Conservation (phyloP, 1,140 invertebrate species). For the Drosophila lini region DNA sequence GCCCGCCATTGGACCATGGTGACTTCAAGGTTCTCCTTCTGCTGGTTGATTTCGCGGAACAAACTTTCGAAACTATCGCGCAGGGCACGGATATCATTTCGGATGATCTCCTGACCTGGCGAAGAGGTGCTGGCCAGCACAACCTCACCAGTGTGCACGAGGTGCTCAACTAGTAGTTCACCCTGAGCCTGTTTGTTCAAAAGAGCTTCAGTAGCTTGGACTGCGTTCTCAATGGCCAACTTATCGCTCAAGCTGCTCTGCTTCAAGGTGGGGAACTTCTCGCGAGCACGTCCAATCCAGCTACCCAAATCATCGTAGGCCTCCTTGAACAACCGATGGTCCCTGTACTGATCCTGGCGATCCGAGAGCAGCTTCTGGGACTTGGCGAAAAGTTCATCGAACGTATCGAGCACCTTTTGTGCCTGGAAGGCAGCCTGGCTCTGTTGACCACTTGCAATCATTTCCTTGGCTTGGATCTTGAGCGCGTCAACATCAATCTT, state of each 20-base stretch:
- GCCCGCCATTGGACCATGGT: slow-evolving; percentile 94
- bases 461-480: slow-evolving; percentile 93
- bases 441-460: slow-evolving; percentile 93
- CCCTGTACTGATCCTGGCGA: slow-evolving; percentile 93
- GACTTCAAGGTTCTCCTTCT: slow-evolving; percentile 93
- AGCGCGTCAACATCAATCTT: slow-evolving; percentile 96
- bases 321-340: slow-evolving; percentile 95
- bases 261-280: slow-evolving; percentile 94
- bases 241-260: slow-evolving; percentile 94
- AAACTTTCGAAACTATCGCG: slow-evolving; percentile 93
- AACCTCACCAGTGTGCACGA: slow-evolving; percentile 93
- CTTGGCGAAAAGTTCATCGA: slow-evolving; percentile 89
- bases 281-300: slow-evolving; percentile 93
- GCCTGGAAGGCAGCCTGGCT: slow-evolving; percentile 92
- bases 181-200: slow-evolving; percentile 96
- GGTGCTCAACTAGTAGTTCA: slow-evolving; percentile 93
- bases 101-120: slow-evolving; percentile 91
- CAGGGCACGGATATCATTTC: slow-evolving; percentile 92
- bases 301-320: slow-evolving; percentile 93
- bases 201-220: slow-evolving; percentile 93
- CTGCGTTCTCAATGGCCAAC: slow-evolving; percentile 93
- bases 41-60: slow-evolving; percentile 93
- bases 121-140: slow-evolving; percentile 92
- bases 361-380: slow-evolving; percentile 90
- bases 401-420: slow-evolving; percentile 92